Evolutionary conservation across 2,797 vertebrate species (phyloP), one percentile per base, ranked within the genome.

Genomic region (Aythya fuligula): DNA sequence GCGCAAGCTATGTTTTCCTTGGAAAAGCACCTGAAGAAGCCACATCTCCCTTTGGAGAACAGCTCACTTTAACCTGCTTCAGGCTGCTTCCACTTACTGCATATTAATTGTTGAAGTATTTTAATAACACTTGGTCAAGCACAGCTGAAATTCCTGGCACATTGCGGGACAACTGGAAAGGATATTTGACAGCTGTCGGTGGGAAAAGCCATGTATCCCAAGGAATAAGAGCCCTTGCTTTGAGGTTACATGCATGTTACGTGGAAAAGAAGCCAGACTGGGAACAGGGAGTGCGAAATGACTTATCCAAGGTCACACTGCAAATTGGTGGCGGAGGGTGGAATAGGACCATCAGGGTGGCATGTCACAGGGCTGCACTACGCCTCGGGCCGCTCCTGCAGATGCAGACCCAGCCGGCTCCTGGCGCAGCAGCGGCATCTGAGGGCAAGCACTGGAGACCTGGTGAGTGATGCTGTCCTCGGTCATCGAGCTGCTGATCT

Each of bases 91-190:
- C 84, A 89, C 78, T 58, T 54, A 28, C 65, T 65, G 67, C 0
- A 1, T 92, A 93, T 96, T 96, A 96, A 96, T 95, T 95, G 91
- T 13, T 89, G 84, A 41, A 92, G 45, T 94, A 90, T 93, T 96
- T 96, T 95, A 96, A 95, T 93, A 92, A 94, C 96, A 94, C 88
- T 95, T 94, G 96, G 88, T 93, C 58, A 87, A 93, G 96, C 78
- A 25, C 83, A 84, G 66, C 74, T 91, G 94, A 74, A 95, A 47
- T 62, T 95, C 61, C 91, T 94, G 91, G 96, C 87, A 85, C 93
- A 82, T 93, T 85, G 39, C 57, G 56, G 95, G 88, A 41, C 57
- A 69, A 24, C 72, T 85, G 94, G 82, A 6, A 36, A 94, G 92
- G 93, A 75, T 95, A 85, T 81, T 91, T 96, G 92, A 96, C 96